Conservation (phyloP, 92 coral and sea anemone species). For the Diadumene lineata region DNA sequence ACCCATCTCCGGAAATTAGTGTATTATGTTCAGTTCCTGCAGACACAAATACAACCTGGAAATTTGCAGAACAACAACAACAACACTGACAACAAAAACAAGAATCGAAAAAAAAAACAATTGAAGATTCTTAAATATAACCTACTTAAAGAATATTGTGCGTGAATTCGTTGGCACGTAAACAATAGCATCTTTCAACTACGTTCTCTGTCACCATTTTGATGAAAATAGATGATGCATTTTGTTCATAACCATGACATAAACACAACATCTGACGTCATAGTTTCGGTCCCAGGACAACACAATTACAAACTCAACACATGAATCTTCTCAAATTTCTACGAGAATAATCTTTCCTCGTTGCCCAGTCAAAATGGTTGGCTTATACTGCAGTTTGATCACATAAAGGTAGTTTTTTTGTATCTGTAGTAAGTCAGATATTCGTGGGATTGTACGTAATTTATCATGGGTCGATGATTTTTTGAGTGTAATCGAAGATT, state of each 20-base stretch:
- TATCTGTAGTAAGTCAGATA: too few species aligned
- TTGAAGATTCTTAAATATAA: too few species aligned
- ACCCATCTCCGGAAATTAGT: neutral
- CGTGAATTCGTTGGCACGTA: neutral
- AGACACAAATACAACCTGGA: too few species aligned
- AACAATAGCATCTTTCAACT: neutral
- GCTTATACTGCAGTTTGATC: neutral
- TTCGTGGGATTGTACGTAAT: constrained; percentile 14
- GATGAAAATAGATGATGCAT: constrained; percentile 1
- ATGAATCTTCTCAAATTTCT: constrained; percentile 6
- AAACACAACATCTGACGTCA: constrained; percentile 14
- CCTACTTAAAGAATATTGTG: neutral
- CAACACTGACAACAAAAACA: too few species aligned
- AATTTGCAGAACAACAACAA: too few species aligned
- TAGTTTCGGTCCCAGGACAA: constrained; percentile 16
- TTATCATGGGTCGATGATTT: constrained; percentile 23
- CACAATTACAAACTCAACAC: neutral
- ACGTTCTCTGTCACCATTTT: neutral
- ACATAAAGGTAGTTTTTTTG: neutral
- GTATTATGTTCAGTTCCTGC: neutral
- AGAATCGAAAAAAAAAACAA: too few species aligned
- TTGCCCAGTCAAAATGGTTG: neutral
- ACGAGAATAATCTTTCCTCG: neutral
- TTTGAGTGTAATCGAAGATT: constrained; percentile 13
- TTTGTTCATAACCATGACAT: constrained; percentile 10